Conservation (phyloP, 2,113 vertebrate species). For the Etia nguti region DNA sequence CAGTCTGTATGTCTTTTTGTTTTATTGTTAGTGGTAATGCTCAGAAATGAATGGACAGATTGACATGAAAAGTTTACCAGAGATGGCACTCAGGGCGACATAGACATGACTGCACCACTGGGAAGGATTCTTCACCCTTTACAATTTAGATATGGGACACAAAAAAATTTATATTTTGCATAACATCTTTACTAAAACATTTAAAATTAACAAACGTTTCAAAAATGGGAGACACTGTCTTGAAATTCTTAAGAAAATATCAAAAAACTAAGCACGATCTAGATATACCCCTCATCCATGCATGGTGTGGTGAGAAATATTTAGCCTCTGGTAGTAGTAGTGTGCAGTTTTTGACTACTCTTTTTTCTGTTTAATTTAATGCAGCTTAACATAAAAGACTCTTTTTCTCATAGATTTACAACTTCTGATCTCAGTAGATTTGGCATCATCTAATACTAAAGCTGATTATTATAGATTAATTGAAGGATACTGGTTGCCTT, state of each 20-base stretch:
- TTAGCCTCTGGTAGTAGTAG: neutral
- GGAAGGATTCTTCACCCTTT: neutral
- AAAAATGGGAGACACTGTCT: neutral
- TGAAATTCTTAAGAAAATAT: neutral
- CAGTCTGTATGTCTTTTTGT: neutral
- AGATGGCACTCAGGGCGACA: fast-evolving
- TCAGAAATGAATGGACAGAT: neutral
- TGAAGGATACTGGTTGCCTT: neutral
- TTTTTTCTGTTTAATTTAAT: neutral
- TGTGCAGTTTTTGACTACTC: neutral
- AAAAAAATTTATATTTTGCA: neutral
- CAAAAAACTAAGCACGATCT: fast-evolving
- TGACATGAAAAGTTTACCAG: neutral
- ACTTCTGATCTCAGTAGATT: neutral
- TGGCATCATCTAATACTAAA: neutral
- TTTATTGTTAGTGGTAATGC: fast-evolving
- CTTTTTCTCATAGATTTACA: neutral
- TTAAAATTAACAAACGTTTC: neutral
- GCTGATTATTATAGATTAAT: neutral
- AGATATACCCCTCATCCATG: neutral
- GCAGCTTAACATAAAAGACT: neutral
- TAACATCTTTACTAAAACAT: neutral
- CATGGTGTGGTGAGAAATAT: neutral
- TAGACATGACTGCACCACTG: neutral
- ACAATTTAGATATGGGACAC: neutral